Evolutionary conservation across 2,113 vertebrate species (phyloP).

Genomic region (Cardinalis cardinalis): DNA sequence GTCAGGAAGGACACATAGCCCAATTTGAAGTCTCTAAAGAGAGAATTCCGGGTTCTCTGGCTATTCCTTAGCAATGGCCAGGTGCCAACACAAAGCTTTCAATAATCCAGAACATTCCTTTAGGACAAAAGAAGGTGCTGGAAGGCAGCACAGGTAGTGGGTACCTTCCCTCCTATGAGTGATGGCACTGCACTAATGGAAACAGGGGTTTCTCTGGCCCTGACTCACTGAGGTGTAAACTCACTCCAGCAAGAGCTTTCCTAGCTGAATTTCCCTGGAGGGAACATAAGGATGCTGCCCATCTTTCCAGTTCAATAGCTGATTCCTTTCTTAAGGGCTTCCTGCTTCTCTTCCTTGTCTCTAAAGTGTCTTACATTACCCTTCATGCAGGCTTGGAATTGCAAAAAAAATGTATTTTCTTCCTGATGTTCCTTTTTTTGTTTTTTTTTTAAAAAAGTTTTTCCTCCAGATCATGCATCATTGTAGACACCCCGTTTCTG

Average conservation of each 20-base stretch:
- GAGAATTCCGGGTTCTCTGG: background rate
- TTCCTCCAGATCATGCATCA: background rate
- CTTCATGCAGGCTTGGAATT: background rate
- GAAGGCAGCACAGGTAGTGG: background rate
- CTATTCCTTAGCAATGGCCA: background rate
- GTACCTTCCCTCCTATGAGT: background rate
- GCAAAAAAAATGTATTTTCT: background rate
- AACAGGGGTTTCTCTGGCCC: background rate
- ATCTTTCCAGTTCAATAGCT: background rate
- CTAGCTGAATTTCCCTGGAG: background rate
- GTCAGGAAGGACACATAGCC: background rate
- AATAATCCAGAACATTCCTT: background rate
- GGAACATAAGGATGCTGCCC: background rate
- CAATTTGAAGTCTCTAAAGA: background rate
- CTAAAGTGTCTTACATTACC: background rate
- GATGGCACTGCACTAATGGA: background rate
- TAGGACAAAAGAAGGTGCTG: background rate
- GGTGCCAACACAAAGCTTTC: background rate
- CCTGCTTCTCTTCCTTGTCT: background rate
- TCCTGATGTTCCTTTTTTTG: background rate
- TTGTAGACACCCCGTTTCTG: background rate
- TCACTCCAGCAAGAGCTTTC: rapidly evolving
- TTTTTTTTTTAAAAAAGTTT: background rate
- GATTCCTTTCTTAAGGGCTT: background rate
- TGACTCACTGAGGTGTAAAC: background rate